phyloP scores from a whole-genome alignment of 2,113 vertebrate genomes.

The Emydura subglobosa region DNA sequence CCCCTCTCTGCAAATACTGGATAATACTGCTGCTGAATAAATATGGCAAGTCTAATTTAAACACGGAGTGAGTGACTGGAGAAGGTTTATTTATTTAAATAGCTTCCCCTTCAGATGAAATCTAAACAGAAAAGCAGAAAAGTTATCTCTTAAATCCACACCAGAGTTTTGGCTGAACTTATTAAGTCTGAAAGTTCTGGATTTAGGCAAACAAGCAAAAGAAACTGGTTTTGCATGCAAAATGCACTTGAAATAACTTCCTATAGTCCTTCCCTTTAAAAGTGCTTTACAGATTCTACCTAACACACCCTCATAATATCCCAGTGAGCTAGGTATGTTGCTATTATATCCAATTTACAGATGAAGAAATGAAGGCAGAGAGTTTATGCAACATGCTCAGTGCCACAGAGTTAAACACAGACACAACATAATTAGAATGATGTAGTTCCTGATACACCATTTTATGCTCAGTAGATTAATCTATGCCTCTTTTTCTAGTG shows the following conservation, averaged over 20 bases:
- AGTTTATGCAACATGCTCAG: background rate
- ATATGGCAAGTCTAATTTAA: conserved; percentile 62
- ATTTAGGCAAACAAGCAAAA: conserved; percentile 49
- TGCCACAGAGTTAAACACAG: conserved; percentile 36
- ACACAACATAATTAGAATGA: conserved; percentile 12
- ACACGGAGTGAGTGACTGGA: conserved; percentile 44
- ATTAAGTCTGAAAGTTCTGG: conserved; percentile 38
- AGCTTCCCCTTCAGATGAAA: conserved; percentile 57
- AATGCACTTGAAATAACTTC: conserved; percentile 50
- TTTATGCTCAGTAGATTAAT: conserved; percentile 13
- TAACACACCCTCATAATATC: background rate
- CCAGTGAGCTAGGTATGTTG: background rate
- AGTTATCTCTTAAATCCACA: conserved; percentile 46
- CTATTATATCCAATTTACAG: background rate
- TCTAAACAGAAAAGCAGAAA: conserved; percentile 63
- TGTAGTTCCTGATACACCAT: conserved; percentile 38
- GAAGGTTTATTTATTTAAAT: conserved; percentile 71
- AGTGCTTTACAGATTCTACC: background rate
- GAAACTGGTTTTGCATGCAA: conserved; percentile 20
- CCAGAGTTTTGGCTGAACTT: conserved; percentile 27
- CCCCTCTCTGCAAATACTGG: conserved; percentile 28
- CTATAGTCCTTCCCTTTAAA: conserved; percentile 34
- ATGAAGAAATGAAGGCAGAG: background rate
- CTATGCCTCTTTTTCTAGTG: conserved; percentile 54
- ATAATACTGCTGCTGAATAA: conserved; percentile 31